phyloP scores from a whole-genome alignment of 2,888 invertebrate species.

The Chrysodeixis includens region DNA sequence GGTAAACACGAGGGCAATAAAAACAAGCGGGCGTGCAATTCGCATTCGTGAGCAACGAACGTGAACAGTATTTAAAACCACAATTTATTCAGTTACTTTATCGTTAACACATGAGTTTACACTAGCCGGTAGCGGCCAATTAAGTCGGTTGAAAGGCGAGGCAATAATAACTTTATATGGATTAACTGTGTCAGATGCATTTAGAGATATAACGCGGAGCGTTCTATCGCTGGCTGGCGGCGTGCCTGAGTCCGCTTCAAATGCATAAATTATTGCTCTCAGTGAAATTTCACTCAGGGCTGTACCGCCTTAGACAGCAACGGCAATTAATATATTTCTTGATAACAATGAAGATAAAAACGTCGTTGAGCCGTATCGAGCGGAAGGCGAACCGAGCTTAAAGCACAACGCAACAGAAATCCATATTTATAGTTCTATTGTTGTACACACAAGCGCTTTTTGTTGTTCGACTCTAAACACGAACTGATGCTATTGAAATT shows the following conservation, averaged over 20 bases:
- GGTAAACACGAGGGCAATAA: slow-evolving; percentile 77
- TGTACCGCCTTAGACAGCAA: slow-evolving; percentile 63
- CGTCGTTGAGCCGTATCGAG: slow-evolving; percentile 69
- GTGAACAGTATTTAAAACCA: slow-evolving; percentile 76
- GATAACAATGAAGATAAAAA: slow-evolving; percentile 74
- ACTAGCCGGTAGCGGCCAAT: slow-evolving; percentile 82
- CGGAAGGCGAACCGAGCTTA: slow-evolving; percentile 65
- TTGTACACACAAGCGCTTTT: slow-evolving; percentile 77
- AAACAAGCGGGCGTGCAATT: slow-evolving; percentile 74
- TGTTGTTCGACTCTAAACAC: slow-evolving; percentile 77
- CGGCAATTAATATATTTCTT: slow-evolving; percentile 71
- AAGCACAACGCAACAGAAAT: slow-evolving; percentile 76
- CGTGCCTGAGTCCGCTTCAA: slow-evolving; percentile 67
- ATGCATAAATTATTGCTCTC: slow-evolving; percentile 74
- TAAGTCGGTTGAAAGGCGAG: slow-evolving; percentile 81
- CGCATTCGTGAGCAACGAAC: slow-evolving; percentile 73
- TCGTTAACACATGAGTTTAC: slow-evolving; percentile 81
- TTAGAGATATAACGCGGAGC: slow-evolving; percentile 75
- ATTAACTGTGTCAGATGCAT: slow-evolving; percentile 84
- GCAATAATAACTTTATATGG: slow-evolving; percentile 85
- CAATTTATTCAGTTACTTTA: slow-evolving; percentile 82
- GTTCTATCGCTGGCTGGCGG: slow-evolving; percentile 75
- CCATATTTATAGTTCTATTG: slow-evolving; percentile 86
- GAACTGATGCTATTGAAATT: slow-evolving; percentile 71
- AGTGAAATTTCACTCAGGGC: slow-evolving; percentile 69